Evolutionary conservation across 2,113 vertebrate genomes (phyloP), one percentile per base, ranked within the genome.

Genomic region (Vulpes ferrilata): DNA sequence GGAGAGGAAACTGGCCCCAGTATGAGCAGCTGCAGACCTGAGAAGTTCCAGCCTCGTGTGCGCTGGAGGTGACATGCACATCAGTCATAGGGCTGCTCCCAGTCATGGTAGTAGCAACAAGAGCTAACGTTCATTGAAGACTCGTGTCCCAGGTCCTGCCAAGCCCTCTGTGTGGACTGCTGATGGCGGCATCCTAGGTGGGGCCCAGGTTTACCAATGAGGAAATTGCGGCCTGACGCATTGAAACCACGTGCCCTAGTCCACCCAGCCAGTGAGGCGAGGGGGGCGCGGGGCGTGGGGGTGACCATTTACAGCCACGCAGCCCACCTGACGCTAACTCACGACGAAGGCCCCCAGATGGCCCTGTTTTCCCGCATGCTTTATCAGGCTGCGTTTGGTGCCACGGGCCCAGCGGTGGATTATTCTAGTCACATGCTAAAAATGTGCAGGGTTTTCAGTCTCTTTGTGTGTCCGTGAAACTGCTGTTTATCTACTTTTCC

Each of bases 381-480:
- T 23, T 73, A 25, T 88, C 32, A 15, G 8, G 67, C 88, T 84
- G 88, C 60, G 8, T 79, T 94, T 62, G 59, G 85, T 95, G 65
- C 88, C 1, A 7, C 93, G 76, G 57, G 32, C 93, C 67, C 93
- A 67, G 74, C 91, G 65, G 57, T n/a, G 79, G 93, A 89, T 73
- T 95, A 86, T 96, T 95, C 95, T 71, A 86, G 95, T 89, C 97
- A 96, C 95, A 89, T 9, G 67, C 74, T 97, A 71, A 97, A 94
- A 95, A 97, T 97, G 95, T 95, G 93, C 97, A 82, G 59, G 88
- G 78, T n/a, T 96, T 93, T 95, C 96, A 74, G 8, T 97, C 96
- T 95, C 96, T 97, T 92, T 97, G 90, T 96, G 62, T 95, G 85
- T 62, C 0, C 0, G 38, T 30, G 53, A 97, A 96, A 80, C 79